These are phyloP conservation scores for Seira musarum DNA, from an alignment of 2,888 invertebrate species.

Conservation along the genomic window DNA sequence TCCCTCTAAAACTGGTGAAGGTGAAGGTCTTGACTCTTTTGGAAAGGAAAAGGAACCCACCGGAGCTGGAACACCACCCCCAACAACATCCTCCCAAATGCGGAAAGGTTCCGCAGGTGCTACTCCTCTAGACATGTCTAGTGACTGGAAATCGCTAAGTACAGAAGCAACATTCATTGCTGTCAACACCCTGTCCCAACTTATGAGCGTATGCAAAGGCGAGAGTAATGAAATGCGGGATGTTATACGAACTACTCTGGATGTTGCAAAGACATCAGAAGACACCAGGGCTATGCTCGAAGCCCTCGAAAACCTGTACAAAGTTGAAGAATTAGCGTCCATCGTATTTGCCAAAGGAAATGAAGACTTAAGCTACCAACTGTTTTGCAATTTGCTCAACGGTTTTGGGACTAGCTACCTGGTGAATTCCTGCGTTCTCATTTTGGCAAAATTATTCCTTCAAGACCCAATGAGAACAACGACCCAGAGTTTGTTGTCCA, in stretches of 20 bases:
- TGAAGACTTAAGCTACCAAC: constrained; percentile 68
- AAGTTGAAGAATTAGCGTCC: constrained; percentile 67
- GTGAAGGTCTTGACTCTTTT: constrained; percentile 45
- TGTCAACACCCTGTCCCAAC: constrained; percentile 66
- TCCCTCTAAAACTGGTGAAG: constrained; percentile 65
- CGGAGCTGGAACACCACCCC: neutral
- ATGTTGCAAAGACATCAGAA: constrained; percentile 69
- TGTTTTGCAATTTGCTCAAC: constrained; percentile 68
- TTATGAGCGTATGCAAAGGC: constrained; percentile 68
- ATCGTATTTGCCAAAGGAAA: constrained; percentile 70
- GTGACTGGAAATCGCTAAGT: constrained; percentile 67
- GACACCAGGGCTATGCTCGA: constrained; percentile 69
- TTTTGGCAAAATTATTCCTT: constrained; percentile 67
- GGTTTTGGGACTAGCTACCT: constrained; percentile 69
- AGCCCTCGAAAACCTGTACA: constrained; percentile 67
- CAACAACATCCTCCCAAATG: constrained; percentile 21
- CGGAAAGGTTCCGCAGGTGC: constrained; percentile 33
- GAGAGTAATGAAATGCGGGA: constrained; percentile 69
- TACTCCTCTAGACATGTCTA: constrained; percentile 54
- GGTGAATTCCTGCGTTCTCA: constrained; percentile 66
- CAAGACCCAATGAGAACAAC: constrained; percentile 68
- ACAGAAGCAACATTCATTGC: constrained; percentile 68
- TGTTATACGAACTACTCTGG: constrained; percentile 68
- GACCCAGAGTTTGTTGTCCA: constrained; percentile 67
- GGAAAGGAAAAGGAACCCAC: constrained; percentile 38